Evolutionary conservation across 30 jellyfish, hydroid and myxozoan genomes (phyloP).

Genomic region (Pelagia noctiluca): DNA sequence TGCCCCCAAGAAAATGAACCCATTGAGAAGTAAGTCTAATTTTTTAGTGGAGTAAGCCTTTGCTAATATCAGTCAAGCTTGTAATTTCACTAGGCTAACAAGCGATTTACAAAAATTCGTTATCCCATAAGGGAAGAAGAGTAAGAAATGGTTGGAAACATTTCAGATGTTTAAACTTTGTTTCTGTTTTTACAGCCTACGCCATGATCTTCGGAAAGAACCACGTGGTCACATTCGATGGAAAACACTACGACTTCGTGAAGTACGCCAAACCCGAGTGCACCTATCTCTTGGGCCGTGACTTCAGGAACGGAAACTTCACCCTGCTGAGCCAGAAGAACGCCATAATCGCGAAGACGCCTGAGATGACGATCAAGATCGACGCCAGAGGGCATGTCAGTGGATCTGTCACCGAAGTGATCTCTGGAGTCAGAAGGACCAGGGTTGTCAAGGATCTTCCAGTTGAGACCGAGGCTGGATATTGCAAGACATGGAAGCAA

Average conservation of each 20-base stretch:
- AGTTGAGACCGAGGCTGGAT: slow-evolving; percentile 78
- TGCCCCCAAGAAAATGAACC: slow-evolving; percentile 35
- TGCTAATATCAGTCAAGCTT: neutral
- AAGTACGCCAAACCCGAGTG: slow-evolving; percentile 63
- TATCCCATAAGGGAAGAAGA: too few species aligned
- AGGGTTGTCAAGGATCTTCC: slow-evolving; percentile 74
- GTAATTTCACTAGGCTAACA: too few species aligned
- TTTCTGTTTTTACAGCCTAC: slow-evolving; percentile 25
- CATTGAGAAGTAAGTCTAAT: slow-evolving; percentile 70
- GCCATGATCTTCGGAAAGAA: slow-evolving; percentile 96
- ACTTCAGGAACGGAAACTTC: slow-evolving; percentile 81
- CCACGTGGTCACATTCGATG: slow-evolving; percentile 95
- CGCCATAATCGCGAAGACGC: slow-evolving; percentile 78
- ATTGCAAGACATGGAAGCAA: slow-evolving; percentile 63
- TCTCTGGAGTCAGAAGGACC: slow-evolving; percentile 45
- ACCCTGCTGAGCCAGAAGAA: slow-evolving; percentile 82
- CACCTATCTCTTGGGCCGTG: slow-evolving; percentile 91
- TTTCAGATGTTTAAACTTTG: too few species aligned
- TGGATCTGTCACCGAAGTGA: slow-evolving; percentile 38
- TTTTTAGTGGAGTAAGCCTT: neutral
- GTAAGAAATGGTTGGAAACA: too few species aligned
- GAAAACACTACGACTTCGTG: slow-evolving; percentile 78
- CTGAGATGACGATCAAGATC: slow-evolving; percentile 77
- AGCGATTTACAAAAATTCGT: too few species aligned
- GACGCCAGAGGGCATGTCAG: slow-evolving; percentile 43